phyloP scores from a whole-genome alignment of 2,113 vertebrate genomes.

The Desmodus rotundus region DNA sequence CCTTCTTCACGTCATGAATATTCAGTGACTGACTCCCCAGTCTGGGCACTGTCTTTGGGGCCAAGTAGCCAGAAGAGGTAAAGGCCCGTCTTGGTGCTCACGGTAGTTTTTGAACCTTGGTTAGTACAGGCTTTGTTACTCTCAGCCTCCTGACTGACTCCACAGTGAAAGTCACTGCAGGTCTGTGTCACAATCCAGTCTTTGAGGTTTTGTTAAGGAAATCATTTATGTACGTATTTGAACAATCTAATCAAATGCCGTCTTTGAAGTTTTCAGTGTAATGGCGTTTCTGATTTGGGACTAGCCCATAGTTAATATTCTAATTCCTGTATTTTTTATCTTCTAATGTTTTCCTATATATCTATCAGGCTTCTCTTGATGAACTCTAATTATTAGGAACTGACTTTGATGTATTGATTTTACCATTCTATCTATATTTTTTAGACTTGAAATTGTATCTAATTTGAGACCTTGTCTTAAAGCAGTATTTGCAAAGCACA shows the following conservation, averaged over 20 bases:
- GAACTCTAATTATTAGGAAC: not conserved
- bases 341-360: not conserved
- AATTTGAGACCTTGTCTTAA: not conserved
- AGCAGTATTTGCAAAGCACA: not conserved
- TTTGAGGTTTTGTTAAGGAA: not conserved
- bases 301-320: not conserved
- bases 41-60: not conserved
- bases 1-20: not conserved
- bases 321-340: not conserved
- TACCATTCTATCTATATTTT: not conserved
- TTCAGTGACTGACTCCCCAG: not conserved
- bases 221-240: not conserved
- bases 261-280: not conserved
- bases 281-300: not conserved
- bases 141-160: not conserved
- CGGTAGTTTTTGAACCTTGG: not conserved
- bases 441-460: not conserved
- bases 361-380: not conserved
- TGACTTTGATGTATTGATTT: not conserved
- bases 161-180: not conserved
- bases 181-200: not conserved
- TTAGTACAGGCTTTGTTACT: not conserved
- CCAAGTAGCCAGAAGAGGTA: not conserved
- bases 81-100: not conserved
- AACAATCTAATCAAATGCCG: not conserved